A percentile compares a stretch with the other conserved stretches of the same genome.
Conservation (phyloP, 2,113 vertebrate genomes). For the Equus przewalskii region DNA sequence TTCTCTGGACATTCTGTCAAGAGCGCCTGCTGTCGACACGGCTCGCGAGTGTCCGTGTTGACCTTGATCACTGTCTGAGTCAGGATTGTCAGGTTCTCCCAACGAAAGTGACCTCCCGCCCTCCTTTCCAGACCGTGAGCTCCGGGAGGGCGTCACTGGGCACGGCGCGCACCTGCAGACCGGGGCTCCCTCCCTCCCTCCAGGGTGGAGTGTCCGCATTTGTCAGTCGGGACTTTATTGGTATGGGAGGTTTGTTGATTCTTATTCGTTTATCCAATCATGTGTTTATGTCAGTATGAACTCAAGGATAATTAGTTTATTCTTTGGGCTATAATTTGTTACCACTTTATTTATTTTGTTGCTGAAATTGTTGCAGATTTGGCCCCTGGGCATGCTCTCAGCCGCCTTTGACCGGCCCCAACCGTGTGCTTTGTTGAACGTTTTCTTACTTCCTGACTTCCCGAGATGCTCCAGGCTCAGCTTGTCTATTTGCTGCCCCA, state of each 20-base stretch:
- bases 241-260: accelerated
- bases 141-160: neutral
- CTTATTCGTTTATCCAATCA: neutral
- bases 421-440: neutral
- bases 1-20: accelerated
- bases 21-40: neutral
- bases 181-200: accelerated
- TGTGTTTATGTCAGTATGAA: neutral
- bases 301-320: no score
- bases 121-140: neutral
- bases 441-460: no score
- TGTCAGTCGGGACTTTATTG: neutral
- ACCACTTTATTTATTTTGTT: neutral
- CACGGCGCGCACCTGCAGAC: accelerated
- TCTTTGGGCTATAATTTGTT: neutral
- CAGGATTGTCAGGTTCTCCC: neutral
- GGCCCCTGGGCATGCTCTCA: no score
- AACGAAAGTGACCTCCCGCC: accelerated
- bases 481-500: neutral
- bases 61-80: neutral
- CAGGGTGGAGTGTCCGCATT: accelerated
- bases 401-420: accelerated
- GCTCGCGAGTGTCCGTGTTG: no score
- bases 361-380: neutral
- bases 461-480: neutral